Percentiles rank a stretch among this genome's conserved stretches.
Evolutionary conservation across 2,797 vertebrate genomes (phyloP).

Genomic region (Rhynchotus rufescens): DNA sequence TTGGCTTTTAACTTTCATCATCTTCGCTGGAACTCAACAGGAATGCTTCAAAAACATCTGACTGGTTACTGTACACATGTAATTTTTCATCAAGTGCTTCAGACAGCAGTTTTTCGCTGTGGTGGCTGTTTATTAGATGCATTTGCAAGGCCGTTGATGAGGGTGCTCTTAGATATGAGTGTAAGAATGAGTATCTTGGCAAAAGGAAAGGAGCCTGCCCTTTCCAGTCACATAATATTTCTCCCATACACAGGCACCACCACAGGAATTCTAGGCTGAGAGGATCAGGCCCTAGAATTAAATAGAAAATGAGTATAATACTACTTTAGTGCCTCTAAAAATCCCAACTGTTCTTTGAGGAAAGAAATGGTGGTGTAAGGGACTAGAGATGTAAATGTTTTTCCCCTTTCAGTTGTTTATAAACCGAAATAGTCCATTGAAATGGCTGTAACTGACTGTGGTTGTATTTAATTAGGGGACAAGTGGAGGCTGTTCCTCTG

Average conservation of each 20-base stretch:
- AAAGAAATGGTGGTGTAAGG: background rate
- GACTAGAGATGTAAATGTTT: background rate
- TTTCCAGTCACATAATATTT: background rate
- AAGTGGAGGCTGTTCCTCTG: background rate
- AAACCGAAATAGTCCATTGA: background rate
- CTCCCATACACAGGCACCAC: background rate
- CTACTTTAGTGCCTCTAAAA: conserved; percentile 13
- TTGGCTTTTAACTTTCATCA: conserved; percentile 68
- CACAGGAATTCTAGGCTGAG: background rate
- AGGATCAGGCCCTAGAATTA: background rate
- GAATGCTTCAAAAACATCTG: conserved; percentile 30
- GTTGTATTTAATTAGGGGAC: conserved; percentile 18
- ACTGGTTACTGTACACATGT: background rate
- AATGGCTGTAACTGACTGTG: background rate
- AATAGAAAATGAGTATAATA: background rate
- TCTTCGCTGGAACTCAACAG: conserved; percentile 35
- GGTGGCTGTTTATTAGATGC: background rate
- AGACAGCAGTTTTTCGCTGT: background rate
- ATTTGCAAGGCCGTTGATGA: background rate
- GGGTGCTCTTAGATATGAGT: background rate
- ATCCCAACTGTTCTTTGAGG: background rate
- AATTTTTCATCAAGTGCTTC: background rate
- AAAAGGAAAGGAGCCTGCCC: background rate
- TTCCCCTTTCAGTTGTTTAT: background rate
- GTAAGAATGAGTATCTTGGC: background rate